Evolutionary conservation across 2,113 vertebrate genomes (phyloP), one percentile per base, ranked within the genome.

Genomic region (Platichthys flesus): DNA sequence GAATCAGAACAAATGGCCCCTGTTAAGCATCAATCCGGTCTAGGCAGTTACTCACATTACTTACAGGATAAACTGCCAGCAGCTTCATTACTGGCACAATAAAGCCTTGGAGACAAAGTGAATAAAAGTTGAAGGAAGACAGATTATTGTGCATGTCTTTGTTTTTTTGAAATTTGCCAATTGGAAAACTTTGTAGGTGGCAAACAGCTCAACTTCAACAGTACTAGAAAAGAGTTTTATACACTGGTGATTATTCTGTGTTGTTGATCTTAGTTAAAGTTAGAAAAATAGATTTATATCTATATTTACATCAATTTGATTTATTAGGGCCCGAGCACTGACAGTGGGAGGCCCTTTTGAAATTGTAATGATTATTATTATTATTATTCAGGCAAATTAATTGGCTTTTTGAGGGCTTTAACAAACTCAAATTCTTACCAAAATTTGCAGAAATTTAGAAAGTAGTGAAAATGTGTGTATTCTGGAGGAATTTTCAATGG

Each of bases 21-120:
- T 92, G 90, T 89, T 84, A 57, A 76, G 67, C 52, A 84, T 90
- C 80, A 76, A 13, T 69, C 71, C 58, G 73, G 88, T 87, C 87
- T 86, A 88, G 91, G 89, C 88, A 79, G 69, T 65, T 71, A 74
- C 59, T 79, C 78, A 72, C 56, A 76, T 76, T 71, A 84, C 74
- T 67, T 65, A 42, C 13, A 64, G 45, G 56, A 62, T 51, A n/a
- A 84, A 67, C 51, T 65, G 63, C 76, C 81, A 79, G 70, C 74
- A 74, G 69, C 74, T 74, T 85, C 73, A 75, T 45, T 73, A 77
- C 69, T 80, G 81, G 71, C 79, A 74, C 70, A 66, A 66, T 71
- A 59, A 74, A 67, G 74, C 42, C 0, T 58, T 78, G 70, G 64
- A 55, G 62, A 83, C 74, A 71, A 68, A 62, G 2, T 73, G 55